phyloP scores from a whole-genome alignment of 2,113 vertebrate genomes.

The Gavia stellata region DNA sequence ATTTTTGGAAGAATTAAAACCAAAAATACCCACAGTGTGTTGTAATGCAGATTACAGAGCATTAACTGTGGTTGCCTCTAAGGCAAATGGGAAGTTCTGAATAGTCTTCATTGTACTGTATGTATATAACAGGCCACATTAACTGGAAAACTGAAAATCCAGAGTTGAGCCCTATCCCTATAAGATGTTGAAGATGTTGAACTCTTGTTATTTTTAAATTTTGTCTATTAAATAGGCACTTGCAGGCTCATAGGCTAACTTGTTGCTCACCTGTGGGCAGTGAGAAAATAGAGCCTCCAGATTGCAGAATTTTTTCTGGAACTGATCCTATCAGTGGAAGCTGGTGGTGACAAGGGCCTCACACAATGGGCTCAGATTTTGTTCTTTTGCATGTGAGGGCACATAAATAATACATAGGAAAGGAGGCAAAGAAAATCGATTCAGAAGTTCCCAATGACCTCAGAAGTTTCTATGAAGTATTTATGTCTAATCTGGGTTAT shows the following conservation, averaged over 20 bases:
- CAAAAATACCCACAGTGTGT: neutral
- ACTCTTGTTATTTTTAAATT: neutral
- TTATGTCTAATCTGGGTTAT: neutral
- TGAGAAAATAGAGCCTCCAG: neutral
- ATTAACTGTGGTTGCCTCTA: neutral
- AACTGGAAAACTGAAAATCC: neutral
- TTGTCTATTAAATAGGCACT: neutral
- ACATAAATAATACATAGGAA: neutral
- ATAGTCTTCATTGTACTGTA: neutral
- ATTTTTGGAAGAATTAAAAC: constrained; percentile 1
- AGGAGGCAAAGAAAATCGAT: neutral
- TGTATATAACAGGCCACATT: neutral
- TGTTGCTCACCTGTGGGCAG: neutral
- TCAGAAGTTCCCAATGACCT: neutral
- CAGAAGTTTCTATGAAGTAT: neutral
- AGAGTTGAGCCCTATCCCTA: neutral
- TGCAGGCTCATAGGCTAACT: neutral
- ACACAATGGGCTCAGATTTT: neutral
- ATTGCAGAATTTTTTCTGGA: neutral
- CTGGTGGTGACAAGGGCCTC: neutral
- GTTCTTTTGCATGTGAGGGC: neutral
- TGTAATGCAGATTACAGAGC: constrained; percentile 13
- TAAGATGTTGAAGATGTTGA: neutral
- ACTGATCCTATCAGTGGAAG: neutral
- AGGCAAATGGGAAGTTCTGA: constrained; percentile 9